These are phyloP conservation scores for Sinosuthora webbiana DNA, from an alignment of 2,113 vertebrate species.

Conservation along the genomic window DNA sequence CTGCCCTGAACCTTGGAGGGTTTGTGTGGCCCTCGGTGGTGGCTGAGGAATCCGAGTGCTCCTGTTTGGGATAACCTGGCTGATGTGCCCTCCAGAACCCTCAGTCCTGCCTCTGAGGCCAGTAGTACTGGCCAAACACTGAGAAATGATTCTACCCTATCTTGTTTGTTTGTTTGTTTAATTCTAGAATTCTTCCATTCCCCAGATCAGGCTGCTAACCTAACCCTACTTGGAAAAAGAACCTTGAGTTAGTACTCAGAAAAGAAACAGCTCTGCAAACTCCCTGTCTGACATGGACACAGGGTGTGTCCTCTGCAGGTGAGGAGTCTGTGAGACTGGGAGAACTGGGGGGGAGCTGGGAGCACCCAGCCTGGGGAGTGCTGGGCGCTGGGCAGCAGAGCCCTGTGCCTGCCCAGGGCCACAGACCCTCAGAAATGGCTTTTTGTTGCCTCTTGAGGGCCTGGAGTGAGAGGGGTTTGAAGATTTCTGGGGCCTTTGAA, in stretches of 20 bases:
- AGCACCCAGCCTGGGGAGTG: constrained; percentile 70
- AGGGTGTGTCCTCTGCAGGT: constrained; percentile 28
- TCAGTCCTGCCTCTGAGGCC: neutral
- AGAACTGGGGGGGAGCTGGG: constrained; percentile 39
- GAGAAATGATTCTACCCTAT: neutral
- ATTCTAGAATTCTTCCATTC: neutral
- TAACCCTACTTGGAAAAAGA: constrained; percentile 44
- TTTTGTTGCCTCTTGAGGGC: neutral
- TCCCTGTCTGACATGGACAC: constrained; percentile 48
- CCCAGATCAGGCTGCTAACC: constrained; percentile 58
- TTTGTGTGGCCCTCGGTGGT: neutral
- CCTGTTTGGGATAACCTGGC: neutral
- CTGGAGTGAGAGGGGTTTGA: neutral
- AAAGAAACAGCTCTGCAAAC: constrained; percentile 64
- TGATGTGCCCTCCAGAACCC: neutral
- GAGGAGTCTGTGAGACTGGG: constrained; percentile 61
- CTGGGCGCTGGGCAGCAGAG: neutral
- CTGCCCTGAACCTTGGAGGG: neutral
- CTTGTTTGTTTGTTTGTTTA: neutral
- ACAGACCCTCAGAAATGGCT: neutral
- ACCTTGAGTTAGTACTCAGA: constrained; percentile 65
- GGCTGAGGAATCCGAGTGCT: constrained; percentile 13
- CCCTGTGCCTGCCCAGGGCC: neutral
- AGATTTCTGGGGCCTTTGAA: neutral
- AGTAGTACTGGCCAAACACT: neutral